These are phyloP conservation scores for Andrena chrysosceles DNA, from an alignment of 2,888 invertebrate genomes.

Conservation along the genomic window DNA sequence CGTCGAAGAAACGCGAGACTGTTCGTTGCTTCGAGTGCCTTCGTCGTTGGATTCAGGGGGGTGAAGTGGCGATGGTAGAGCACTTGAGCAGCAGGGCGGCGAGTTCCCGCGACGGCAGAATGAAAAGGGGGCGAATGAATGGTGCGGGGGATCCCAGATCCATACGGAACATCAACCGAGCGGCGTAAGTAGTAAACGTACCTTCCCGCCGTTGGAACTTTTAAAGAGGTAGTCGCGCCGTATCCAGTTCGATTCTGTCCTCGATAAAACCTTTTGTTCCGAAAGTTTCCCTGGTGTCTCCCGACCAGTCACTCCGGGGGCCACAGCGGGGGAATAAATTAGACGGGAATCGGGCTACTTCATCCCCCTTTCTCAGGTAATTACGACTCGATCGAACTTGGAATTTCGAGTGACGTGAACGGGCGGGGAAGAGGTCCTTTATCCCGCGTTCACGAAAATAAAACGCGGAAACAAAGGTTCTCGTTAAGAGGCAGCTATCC, in stretches of 20 bases:
- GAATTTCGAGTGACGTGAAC: slow-evolving; percentile 8
- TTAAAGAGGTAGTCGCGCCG: slow-evolving; percentile 15
- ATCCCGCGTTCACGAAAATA: slow-evolving; percentile 6
- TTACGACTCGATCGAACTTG: background rate
- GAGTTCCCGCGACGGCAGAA: slow-evolving; percentile 31
- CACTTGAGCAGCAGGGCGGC: slow-evolving; percentile 19
- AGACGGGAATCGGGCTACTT: background rate
- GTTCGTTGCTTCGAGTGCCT: slow-evolving; percentile 18
- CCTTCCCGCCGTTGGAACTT: slow-evolving; percentile 17
- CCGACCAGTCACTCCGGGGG: background rate
- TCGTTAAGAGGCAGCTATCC: slow-evolving; percentile 31
- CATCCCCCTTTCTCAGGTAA: background rate
- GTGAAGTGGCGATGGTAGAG: slow-evolving; percentile 25
- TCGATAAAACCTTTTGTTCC: background rate
- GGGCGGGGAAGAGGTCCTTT: background rate
- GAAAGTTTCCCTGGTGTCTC: background rate
- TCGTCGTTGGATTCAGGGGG: slow-evolving; percentile 17
- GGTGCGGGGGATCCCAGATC: slow-evolving; percentile 38
- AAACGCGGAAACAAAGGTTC: slow-evolving; percentile 32
- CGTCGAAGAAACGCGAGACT: slow-evolving; percentile 22
- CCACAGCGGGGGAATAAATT: background rate
- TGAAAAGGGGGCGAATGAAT: slow-evolving; percentile 47
- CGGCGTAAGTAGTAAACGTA: slow-evolving; percentile 17
- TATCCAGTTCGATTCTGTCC: background rate
- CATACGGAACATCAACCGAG: slow-evolving; percentile 18